Conservation (phyloP, 2,797 vertebrate genomes). For the Lepus townsendii region DNA sequence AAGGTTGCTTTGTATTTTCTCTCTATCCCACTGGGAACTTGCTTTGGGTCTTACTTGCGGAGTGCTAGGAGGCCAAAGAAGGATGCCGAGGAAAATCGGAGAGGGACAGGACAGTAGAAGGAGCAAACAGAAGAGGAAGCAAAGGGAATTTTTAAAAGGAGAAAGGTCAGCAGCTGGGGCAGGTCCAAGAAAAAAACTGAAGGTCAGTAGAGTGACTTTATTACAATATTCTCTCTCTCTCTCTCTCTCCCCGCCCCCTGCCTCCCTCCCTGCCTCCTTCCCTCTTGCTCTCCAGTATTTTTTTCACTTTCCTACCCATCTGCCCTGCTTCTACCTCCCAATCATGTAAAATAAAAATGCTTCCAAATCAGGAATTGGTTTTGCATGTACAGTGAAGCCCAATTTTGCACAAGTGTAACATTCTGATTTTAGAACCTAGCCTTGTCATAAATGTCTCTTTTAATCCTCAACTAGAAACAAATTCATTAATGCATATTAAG, state of each 20-base stretch:
- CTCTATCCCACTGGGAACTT: background rate
- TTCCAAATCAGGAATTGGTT: background rate
- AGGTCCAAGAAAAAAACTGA: background rate
- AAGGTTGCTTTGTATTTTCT: background rate
- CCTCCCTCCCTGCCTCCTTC: background rate
- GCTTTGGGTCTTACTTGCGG: background rate
- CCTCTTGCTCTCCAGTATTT: background rate
- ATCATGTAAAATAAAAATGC: conserved; percentile 24
- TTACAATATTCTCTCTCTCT: background rate
- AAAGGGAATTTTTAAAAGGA: conserved; percentile 3
- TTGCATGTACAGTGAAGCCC: background rate
- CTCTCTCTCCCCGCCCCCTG: too few relatives aligned
- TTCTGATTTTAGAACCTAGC: conserved; percentile 10
- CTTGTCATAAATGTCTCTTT: background rate
- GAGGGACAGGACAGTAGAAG: background rate
- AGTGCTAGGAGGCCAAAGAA: conserved; percentile 22
- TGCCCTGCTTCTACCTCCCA: background rate
- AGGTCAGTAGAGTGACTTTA: background rate
- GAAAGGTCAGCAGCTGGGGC: background rate
- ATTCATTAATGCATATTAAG: background rate
- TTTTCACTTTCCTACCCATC: too few relatives aligned
- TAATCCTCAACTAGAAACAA: background rate
- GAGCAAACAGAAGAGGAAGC: background rate
- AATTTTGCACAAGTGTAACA: background rate
- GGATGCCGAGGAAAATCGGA: background rate